phyloP scores from a whole-genome alignment of 1,140 invertebrate genomes.

The Melanaphis sacchari region DNA sequence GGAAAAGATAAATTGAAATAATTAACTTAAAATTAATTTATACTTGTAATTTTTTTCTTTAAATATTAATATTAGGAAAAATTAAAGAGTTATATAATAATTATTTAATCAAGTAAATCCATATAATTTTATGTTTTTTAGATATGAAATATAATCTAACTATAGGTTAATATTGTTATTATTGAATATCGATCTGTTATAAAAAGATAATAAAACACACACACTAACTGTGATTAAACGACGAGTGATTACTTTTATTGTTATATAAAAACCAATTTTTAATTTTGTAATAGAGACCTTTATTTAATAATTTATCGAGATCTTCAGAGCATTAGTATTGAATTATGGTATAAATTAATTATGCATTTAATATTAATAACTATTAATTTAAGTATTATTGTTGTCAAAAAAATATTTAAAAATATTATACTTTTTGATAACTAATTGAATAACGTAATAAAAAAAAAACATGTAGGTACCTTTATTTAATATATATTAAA shows the following conservation, averaged over 20 bases:
- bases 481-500: background rate
- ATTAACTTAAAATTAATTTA: background rate
- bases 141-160: background rate
- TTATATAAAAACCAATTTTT: background rate
- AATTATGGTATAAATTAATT: too few relatives aligned
- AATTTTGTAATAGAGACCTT: too few relatives aligned
- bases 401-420: background rate
- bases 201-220: background rate
- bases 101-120: background rate
- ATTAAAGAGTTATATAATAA: background rate
- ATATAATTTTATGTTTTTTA: background rate
- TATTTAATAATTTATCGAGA: too few relatives aligned
- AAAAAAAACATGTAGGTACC: background rate
- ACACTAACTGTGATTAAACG: background rate
- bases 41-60: background rate
- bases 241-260: background rate
- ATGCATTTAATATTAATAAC: too few relatives aligned
- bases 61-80: background rate
- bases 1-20: background rate
- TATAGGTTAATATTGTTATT: background rate
- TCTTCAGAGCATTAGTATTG: too few relatives aligned
- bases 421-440: background rate
- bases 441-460: background rate
- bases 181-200: background rate
- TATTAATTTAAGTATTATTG: too few relatives aligned